Percentiles rank a stretch among this genome's conserved stretches.
These are phyloP conservation scores for Dipodomys stephensi DNA, from an alignment of 2,113 vertebrate genomes.

Conservation along the genomic window DNA sequence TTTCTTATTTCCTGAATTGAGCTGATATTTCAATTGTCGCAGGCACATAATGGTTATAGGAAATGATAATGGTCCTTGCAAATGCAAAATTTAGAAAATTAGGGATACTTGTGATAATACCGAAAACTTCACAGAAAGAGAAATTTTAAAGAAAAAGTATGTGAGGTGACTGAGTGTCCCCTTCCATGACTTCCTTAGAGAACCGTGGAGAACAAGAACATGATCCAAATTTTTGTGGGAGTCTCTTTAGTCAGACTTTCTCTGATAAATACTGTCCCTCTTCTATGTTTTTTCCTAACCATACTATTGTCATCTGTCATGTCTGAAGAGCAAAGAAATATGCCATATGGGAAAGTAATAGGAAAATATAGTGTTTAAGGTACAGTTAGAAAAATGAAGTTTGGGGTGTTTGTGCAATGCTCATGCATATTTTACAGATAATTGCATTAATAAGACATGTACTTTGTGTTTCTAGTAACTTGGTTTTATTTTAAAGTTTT, in stretches of 20 bases:
- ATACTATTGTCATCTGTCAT: neutral
- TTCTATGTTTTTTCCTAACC: neutral
- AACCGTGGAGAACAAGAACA: neutral
- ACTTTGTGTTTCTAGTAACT: too few relatives aligned
- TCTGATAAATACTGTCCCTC: neutral
- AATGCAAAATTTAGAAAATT: neutral
- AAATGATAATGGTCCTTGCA: neutral
- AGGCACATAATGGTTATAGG: neutral
- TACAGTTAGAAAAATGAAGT: too few relatives aligned
- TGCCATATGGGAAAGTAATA: neutral
- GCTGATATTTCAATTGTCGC: neutral
- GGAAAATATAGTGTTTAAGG: too few relatives aligned
- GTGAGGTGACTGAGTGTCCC: neutral
- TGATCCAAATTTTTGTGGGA: neutral
- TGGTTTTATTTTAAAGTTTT: too few relatives aligned
- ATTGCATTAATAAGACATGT: too few relatives aligned
- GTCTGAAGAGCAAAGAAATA: neutral
- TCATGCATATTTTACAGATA: too few relatives aligned
- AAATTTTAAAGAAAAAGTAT: slow-evolving; percentile 60
- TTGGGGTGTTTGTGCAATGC: too few relatives aligned
- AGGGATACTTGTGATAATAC: neutral
- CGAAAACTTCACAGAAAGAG: neutral
- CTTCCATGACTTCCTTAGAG: neutral
- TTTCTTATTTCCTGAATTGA: neutral
- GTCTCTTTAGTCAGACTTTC: neutral